Base-by-base conservation (phyloP, 1,140 invertebrate genomes). In the Adoxophyes honmai region DNA sequence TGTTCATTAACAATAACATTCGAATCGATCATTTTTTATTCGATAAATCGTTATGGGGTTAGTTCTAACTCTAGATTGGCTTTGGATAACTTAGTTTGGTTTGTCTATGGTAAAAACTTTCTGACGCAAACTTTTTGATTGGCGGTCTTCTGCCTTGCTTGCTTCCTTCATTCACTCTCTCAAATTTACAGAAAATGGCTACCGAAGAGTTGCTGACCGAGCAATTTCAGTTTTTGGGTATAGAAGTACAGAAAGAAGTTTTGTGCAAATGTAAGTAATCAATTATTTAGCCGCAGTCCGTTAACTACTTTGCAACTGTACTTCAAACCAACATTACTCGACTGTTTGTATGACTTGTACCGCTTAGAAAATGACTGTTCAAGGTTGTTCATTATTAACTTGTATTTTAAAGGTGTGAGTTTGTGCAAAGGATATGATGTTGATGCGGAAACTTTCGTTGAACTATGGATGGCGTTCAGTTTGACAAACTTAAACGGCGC, bases 391-490 rank as follows among this genome's bases (percentile, higher is more conserved):
- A 72, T 72, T 81, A 75, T 66, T 75, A 68, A 73, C 76, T 68
- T 75, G 67, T 76, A 75, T 79, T 65, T 60, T 53, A 36, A 70
- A 88, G 86, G 91, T 86, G 75, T 91, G 66, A 91, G 90, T 73
- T 81, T 93, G 62, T 93, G 92, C 67, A 73, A 89, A 58, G 79
- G 81, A 52, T 91, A 93, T 64, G 81, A 89, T 71, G 75, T 93
- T n/a, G 91, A 92, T 57, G 90, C 92, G 51, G 91, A 92, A 73
- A 91, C 92, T 71, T 91, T 93, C 64, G 92, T 91, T 55, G 92
- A 93, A 70, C 89, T 91, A 85, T 94, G 93, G 93, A 91, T 92
- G 86, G 92, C 93, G 9, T 93, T 91, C 64, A 92, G 91, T 64
- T 78, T 92, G 55, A 92, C 92, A 9, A 73, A 92, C 73, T 81